Evolutionary conservation across 2,113 vertebrate genomes (phyloP).

Genomic region (Oreocharis arfaki): DNA sequence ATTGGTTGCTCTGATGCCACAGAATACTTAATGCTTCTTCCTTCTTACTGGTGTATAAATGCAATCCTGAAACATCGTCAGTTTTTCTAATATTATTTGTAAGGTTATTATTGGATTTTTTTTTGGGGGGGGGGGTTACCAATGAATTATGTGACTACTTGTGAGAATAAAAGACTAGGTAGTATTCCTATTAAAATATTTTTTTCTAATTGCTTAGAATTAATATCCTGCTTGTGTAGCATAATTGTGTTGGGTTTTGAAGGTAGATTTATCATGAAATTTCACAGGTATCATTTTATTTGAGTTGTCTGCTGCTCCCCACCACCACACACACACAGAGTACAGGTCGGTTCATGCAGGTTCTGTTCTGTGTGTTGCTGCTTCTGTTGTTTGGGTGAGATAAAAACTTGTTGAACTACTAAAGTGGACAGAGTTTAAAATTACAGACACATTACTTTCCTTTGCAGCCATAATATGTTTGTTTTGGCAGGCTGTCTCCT

Average conservation of each 20-base stretch:
- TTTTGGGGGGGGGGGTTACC: background rate
- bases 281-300: background rate
- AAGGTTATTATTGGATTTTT: background rate
- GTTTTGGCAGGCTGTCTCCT: slow-evolving; percentile 38
- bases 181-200: background rate
- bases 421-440: slow-evolving; percentile 61
- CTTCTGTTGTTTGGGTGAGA: slow-evolving; percentile 14
- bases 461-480: slow-evolving; percentile 61
- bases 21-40: background rate
- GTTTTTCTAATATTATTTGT: background rate
- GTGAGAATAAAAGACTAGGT: background rate
- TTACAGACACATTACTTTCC: slow-evolving; percentile 58
- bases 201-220: background rate
- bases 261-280: background rate
- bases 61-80: background rate
- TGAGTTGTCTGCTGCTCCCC: background rate
- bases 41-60: background rate
- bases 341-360: background rate
- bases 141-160: background rate
- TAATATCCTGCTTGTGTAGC: background rate
- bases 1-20: background rate
- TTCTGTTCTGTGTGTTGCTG: background rate
- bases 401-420: slow-evolving; percentile 49
- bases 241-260: background rate
- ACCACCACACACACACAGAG: background rate